Conservation (phyloP, 1,140 invertebrate species). For the Archivesica marissinica region DNA sequence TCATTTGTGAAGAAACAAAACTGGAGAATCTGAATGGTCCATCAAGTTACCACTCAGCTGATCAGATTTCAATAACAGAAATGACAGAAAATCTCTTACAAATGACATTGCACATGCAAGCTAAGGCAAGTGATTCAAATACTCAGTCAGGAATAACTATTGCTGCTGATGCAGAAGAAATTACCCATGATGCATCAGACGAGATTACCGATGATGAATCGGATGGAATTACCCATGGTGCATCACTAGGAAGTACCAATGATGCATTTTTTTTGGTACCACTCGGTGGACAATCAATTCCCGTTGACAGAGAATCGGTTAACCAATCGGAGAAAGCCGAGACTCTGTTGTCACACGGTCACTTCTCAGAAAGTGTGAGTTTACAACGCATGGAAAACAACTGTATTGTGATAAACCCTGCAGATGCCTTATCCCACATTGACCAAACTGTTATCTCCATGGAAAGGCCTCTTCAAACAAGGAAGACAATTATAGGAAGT, state of each 20-base stretch:
- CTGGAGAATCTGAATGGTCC: constrained; percentile 42
- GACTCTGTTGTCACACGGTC: background rate
- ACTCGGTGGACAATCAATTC: background rate
- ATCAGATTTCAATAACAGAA: constrained; percentile 53
- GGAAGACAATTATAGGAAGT: constrained; percentile 19
- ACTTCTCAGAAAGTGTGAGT: background rate
- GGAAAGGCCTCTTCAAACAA: constrained; percentile 1
- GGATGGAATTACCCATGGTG: background rate
- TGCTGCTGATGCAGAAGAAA: background rate
- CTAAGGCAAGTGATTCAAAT: constrained; percentile 3
- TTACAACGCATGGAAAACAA: constrained; percentile 24
- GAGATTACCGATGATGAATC: background rate
- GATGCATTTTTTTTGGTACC: background rate
- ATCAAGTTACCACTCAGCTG: constrained; percentile 9
- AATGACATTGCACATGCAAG: constrained; percentile 58
- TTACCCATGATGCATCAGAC: background rate
- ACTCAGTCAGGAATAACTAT: constrained; percentile 16
- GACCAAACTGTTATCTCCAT: constrained; percentile 12
- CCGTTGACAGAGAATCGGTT: background rate
- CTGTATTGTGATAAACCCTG: constrained; percentile 2
- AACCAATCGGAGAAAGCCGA: background rate
- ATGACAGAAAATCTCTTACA: constrained; percentile 60
- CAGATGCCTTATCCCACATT: constrained; percentile 25
- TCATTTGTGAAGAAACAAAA: constrained; percentile 43
- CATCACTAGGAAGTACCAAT: background rate